Evolutionary conservation across 2,888 invertebrate species (phyloP).

Genomic region (Himalopsyche anomala): DNA sequence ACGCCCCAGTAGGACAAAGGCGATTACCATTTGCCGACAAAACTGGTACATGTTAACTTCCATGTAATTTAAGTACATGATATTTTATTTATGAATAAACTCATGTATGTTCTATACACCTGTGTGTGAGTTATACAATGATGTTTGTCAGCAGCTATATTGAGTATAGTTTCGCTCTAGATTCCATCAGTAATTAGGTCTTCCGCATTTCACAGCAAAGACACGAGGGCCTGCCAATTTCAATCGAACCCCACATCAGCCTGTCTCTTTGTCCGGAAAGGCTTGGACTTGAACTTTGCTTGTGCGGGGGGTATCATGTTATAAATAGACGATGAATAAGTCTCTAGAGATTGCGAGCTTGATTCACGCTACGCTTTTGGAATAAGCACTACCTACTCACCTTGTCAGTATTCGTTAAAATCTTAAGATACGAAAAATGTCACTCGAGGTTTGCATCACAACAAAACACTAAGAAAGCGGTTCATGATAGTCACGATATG

Average conservation of each 20-base stretch:
- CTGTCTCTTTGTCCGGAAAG: slow-evolving; percentile 28
- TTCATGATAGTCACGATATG: background rate
- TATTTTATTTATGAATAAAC: too few species aligned
- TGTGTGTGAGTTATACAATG: slow-evolving; percentile 5
- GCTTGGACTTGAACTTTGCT: slow-evolving; percentile 38
- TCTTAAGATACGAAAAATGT: slow-evolving; percentile 8
- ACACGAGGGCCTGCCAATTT: slow-evolving; percentile 17
- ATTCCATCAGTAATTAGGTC: slow-evolving; percentile 39
- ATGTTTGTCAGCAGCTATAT: background rate
- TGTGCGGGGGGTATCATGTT: slow-evolving; percentile 8
- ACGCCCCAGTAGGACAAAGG: too few species aligned
- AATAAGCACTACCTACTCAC: slow-evolving; percentile 6
- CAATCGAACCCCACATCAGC: slow-evolving; percentile 37
- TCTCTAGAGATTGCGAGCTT: slow-evolving; percentile 23
- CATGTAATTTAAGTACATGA: too few species aligned
- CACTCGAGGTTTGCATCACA: background rate
- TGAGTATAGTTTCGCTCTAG: slow-evolving; percentile 35
- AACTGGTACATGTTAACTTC: too few species aligned
- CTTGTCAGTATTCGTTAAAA: background rate
- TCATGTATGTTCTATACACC: background rate
- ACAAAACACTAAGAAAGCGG: background rate
- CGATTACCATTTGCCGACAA: too few species aligned
- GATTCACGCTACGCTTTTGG: slow-evolving; percentile 38
- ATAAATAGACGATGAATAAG: slow-evolving; percentile 37
- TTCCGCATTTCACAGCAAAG: slow-evolving; percentile 32